These are phyloP conservation scores for Equus quagga DNA, from an alignment of 2,113 vertebrate genomes.

Conservation along the genomic window DNA sequence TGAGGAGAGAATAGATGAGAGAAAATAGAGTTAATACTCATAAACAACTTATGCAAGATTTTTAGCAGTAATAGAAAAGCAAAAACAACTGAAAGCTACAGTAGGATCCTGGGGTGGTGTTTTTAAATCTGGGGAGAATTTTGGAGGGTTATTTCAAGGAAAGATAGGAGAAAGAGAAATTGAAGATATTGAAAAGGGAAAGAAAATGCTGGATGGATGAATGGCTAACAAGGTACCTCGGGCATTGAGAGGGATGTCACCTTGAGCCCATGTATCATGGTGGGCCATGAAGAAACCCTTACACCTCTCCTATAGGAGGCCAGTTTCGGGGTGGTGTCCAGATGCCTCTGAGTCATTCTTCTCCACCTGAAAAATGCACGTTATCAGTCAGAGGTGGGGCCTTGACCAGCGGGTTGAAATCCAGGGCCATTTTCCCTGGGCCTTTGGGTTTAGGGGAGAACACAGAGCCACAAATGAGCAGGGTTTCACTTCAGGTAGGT, in stretches of 20 bases:
- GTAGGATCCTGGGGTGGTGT: not conserved
- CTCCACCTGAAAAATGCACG: not conserved
- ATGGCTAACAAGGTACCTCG: accelerated
- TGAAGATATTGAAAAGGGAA: not conserved
- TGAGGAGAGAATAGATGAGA: not conserved
- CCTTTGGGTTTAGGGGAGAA: not conserved
- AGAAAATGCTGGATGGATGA: not conserved
- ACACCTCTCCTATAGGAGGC: accelerated
- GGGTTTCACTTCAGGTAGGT: not conserved
- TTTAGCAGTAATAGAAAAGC: not conserved
- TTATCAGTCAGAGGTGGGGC: not conserved
- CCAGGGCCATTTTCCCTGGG: not conserved
- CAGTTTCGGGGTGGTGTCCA: not conserved
- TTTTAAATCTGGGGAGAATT: not conserved
- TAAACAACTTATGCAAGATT: not conserved
- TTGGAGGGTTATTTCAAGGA: not conserved
- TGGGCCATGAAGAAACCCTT: accelerated
- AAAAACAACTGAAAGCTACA: not conserved
- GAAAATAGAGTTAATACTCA: not conserved
- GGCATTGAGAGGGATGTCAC: accelerated
- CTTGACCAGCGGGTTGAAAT: not conserved
- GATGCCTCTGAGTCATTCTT: not conserved
- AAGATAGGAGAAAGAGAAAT: not conserved
- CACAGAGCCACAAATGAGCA: not conserved
- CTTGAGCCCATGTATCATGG: accelerated